These are phyloP conservation scores for Aulostomus chinensis DNA, from an alignment of 2,797 vertebrate species.

Conservation along the genomic window DNA sequence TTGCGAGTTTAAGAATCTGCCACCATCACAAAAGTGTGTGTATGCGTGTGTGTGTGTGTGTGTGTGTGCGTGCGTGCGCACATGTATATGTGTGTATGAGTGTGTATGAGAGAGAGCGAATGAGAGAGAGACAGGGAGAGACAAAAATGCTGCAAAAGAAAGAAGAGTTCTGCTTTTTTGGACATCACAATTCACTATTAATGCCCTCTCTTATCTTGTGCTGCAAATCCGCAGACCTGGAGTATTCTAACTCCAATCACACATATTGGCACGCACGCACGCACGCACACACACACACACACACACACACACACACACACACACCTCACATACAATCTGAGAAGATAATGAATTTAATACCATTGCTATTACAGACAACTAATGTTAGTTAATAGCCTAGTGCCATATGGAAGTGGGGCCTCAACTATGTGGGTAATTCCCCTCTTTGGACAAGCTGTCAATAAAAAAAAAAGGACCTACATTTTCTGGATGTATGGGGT, in stretches of 20 bases:
- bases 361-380: slow-evolving; percentile 69
- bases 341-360: slow-evolving; percentile 76
- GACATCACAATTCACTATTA: slow-evolving; percentile 58
- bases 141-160: slow-evolving; percentile 29
- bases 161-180: slow-evolving; percentile 56
- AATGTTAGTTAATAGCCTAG: slow-evolving; percentile 75
- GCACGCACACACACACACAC: slow-evolving; percentile 8
- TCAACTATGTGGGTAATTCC: slow-evolving; percentile 71
- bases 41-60: not conserved
- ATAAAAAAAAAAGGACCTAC: slow-evolving; percentile 62
- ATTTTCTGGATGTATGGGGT: slow-evolving; percentile 53
- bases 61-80: no score
- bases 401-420: slow-evolving; percentile 67
- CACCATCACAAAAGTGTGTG: slow-evolving; percentile 13
- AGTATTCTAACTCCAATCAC: slow-evolving; percentile 73
- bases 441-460: slow-evolving; percentile 74
- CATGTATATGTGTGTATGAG: no score
- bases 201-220: slow-evolving; percentile 56
- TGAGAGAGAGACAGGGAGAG: no score
- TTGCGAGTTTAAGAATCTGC: slow-evolving; percentile 18
- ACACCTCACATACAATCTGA: slow-evolving; percentile 62
- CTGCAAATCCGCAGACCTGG: slow-evolving; percentile 70
- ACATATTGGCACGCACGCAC: slow-evolving; percentile 43
- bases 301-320: slow-evolving; percentile 36
- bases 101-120: no score